Percentiles rank a stretch among this genome's conserved stretches.
Conservation (phyloP, 2,888 invertebrate genomes). For the Lobophora halterata region DNA sequence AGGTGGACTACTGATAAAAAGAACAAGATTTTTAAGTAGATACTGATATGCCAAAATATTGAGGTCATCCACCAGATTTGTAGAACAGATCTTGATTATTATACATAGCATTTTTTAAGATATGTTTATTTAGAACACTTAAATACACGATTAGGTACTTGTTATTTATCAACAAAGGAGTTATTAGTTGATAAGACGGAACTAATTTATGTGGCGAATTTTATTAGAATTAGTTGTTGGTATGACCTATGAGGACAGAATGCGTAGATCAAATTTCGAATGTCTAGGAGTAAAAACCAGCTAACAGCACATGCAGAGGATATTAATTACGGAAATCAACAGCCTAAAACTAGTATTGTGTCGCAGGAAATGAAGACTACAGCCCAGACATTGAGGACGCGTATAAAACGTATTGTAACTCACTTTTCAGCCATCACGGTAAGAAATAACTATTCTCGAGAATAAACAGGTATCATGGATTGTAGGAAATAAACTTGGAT, state of each 20-base stretch:
- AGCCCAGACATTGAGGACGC: slow-evolving; percentile 33
- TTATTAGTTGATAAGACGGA: too few species aligned
- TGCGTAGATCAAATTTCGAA: slow-evolving; percentile 2
- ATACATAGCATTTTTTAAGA: too few species aligned
- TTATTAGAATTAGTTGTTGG: too few species aligned
- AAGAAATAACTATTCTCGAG: slow-evolving; percentile 42
- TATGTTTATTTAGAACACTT: too few species aligned
- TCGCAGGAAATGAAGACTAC: slow-evolving; percentile 45
- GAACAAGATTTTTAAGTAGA: slow-evolving; percentile 2
- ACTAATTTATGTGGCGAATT: too few species aligned
- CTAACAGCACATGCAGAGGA: slow-evolving; percentile 1
- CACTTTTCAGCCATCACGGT: slow-evolving; percentile 72
- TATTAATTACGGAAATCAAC: slow-evolving; percentile 20
- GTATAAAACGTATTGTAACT: slow-evolving; percentile 44
- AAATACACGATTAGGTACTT: too few species aligned
- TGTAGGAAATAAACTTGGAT: slow-evolving; percentile 54
- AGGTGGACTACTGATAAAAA: slow-evolving; percentile 3
- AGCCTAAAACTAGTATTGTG: slow-evolving; percentile 44
- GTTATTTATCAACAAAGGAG: too few species aligned
- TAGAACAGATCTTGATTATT: slow-evolving; percentile 8
- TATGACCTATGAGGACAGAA: slow-evolving; percentile 11
- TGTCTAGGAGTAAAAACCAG: slow-evolving; percentile 3
- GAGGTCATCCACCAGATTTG: slow-evolving; percentile 21
- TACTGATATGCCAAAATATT: slow-evolving; percentile 4
- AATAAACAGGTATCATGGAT: slow-evolving; percentile 61